Conservation (phyloP, 2,113 vertebrate genomes). For the Theropithecus gelada region DNA sequence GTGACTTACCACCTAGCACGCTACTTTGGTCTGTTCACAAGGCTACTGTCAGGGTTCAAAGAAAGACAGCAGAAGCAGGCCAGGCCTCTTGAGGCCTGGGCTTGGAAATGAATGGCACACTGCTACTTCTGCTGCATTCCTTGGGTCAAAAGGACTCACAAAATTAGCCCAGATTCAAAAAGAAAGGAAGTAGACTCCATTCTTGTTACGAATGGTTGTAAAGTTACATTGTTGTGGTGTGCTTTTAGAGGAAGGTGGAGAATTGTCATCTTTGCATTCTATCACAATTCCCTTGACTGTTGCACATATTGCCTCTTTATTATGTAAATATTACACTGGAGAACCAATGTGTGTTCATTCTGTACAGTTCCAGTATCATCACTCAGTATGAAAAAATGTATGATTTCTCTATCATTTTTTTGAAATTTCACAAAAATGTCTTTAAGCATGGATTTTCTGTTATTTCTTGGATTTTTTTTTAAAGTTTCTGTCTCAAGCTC, state of each 20-base stretch:
- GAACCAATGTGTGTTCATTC: background rate
- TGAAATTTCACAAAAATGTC: background rate
- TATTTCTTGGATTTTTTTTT: background rate
- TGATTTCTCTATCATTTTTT: background rate
- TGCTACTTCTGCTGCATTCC: background rate
- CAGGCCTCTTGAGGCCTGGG: background rate
- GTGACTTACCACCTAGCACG: background rate
- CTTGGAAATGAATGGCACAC: background rate
- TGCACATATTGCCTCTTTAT: background rate
- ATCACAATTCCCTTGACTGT: background rate
- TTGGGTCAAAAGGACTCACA: background rate
- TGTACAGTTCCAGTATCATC: background rate
- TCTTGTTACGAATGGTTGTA: background rate
- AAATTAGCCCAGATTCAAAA: background rate
- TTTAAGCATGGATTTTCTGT: background rate
- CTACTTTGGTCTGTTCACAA: background rate
- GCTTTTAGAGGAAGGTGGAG: background rate
- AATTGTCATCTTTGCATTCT: background rate
- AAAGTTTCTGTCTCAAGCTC: background rate
- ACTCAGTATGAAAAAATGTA: background rate
- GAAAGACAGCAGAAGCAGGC: background rate
- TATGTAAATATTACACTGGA: background rate
- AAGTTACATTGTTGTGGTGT: background rate
- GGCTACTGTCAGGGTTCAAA: background rate
- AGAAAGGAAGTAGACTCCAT: background rate